Conservation (phyloP, 1,140 invertebrate genomes). For the Cyclargus thomasi region DNA sequence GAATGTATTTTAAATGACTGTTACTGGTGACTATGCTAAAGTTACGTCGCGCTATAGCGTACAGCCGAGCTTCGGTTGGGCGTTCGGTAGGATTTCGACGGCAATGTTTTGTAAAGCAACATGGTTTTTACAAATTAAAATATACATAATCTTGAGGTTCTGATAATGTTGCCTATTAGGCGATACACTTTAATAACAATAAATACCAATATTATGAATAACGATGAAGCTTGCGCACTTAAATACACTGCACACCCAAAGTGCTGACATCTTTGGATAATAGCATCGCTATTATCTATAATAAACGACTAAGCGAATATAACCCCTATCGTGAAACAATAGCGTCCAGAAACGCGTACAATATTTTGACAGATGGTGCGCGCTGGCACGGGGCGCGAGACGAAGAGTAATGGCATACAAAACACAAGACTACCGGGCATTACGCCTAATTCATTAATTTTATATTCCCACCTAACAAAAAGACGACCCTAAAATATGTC, state of each 20-base stretch:
- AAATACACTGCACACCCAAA: slow-evolving; percentile 24
- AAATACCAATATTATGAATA: background rate
- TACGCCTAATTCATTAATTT: slow-evolving; percentile 71
- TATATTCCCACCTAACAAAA: slow-evolving; percentile 35
- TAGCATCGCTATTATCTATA: slow-evolving; percentile 25
- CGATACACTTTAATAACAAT: background rate
- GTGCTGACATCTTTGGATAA: slow-evolving; percentile 29
- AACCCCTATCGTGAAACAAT: slow-evolving; percentile 9
- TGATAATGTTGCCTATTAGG: background rate
- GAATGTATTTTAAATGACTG: too few relatives aligned
- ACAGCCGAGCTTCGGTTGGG: too few relatives aligned
- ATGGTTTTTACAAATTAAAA: too few relatives aligned
- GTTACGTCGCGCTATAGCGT: too few relatives aligned
- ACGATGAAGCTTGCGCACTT: slow-evolving; percentile 5
- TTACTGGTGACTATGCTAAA: too few relatives aligned
- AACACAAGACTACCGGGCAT: slow-evolving; percentile 63
- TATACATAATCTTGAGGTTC: too few relatives aligned
- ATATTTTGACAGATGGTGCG: slow-evolving; percentile 39
- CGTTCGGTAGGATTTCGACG: too few relatives aligned
- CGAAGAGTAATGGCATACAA: slow-evolving; percentile 63
- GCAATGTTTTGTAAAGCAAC: too few relatives aligned
- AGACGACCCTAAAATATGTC: slow-evolving; percentile 30
- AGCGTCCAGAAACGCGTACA: slow-evolving; percentile 29
- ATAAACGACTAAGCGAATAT: slow-evolving; percentile 23
- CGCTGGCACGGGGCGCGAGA: slow-evolving; percentile 42